A percentile compares a stretch with the other conserved stretches of the same genome.
Conservation (phyloP, 2,113 vertebrate species). For the Acanthisitta chloris region DNA sequence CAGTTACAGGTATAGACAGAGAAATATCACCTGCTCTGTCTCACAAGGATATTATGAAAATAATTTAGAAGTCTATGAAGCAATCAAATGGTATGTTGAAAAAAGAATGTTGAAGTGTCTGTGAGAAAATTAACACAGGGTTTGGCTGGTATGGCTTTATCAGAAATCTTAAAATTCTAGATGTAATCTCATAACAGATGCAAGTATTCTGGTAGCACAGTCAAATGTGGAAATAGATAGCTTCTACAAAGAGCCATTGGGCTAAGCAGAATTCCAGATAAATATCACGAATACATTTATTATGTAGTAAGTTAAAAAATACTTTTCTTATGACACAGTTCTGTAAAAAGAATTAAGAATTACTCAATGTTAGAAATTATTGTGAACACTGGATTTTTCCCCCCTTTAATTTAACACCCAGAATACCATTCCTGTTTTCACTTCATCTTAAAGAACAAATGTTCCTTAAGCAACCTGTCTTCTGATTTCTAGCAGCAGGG, state of each 20-base stretch:
- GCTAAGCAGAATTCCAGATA: background rate
- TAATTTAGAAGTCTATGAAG: background rate
- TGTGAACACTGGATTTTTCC: background rate
- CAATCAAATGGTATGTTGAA: background rate
- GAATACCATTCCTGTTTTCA: background rate
- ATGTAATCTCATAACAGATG: background rate
- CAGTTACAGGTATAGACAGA: background rate
- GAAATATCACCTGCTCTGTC: background rate
- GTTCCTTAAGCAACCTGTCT: background rate
- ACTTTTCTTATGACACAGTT: background rate
- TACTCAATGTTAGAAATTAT: background rate
- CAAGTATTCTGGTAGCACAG: background rate
- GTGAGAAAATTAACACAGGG: background rate
- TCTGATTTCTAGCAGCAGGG: background rate
- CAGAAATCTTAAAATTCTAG: conserved; percentile 3
- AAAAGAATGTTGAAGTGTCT: background rate
- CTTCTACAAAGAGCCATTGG: background rate
- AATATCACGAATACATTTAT: background rate
- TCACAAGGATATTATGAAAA: background rate
- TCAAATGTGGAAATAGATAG: background rate
- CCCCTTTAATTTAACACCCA: background rate
- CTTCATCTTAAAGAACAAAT: background rate
- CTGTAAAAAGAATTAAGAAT: background rate
- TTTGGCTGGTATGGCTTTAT: background rate
- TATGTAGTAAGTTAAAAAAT: background rate